Base-by-base conservation (phyloP, 2,797 vertebrate genomes). In the Podarcis siculus region DNA sequence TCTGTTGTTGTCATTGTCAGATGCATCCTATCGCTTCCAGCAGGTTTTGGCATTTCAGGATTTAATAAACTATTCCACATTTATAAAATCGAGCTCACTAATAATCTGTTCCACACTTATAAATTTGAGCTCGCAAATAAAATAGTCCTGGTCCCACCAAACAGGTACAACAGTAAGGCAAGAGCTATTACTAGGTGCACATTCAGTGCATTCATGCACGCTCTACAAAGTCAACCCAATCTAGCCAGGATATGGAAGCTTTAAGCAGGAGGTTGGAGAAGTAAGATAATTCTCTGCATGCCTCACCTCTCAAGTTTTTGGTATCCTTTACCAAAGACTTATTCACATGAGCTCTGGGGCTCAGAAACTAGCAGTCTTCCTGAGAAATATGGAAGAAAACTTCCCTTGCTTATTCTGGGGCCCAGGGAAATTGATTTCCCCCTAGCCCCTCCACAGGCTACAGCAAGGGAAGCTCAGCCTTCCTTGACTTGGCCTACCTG, bases 1-100 rank as follows among this genome's bases (percentile, higher is more conserved):
- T 91, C 89, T 73, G 88, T 64, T 81, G 88, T 91, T 92, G 42
- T 30, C 0, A 0, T 75, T 15, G 58, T 86, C 87, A 87, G 64
- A 37, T 25, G 23, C 17, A 6, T 45, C 15, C 72, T 13, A 27
- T 61, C 25, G 67, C 35, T 67, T 66, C 19, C n/a, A 76, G 76
- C 23, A 27, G 72, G 25, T 25, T 42, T 64, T 17, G 45, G 32
- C 21, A 69, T 3, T 71, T 80, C 64, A 78, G 27, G n/a, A 23
- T 92, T 92, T 10, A 0, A 3, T 17, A 75, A 58, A 69, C 77
- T 4, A 39, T 91, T 12, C 75, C 82, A 32, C 19, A 58, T 10
- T 37, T 78, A 5, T 2, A 49, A 77, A n/a, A 69, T 42, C 1
- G 21, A 73, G 25, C 12, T 61, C 45, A 37, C 75, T 37, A 83